Conservation (phyloP, 2,888 invertebrate genomes). For the Arctia plantaginis region DNA sequence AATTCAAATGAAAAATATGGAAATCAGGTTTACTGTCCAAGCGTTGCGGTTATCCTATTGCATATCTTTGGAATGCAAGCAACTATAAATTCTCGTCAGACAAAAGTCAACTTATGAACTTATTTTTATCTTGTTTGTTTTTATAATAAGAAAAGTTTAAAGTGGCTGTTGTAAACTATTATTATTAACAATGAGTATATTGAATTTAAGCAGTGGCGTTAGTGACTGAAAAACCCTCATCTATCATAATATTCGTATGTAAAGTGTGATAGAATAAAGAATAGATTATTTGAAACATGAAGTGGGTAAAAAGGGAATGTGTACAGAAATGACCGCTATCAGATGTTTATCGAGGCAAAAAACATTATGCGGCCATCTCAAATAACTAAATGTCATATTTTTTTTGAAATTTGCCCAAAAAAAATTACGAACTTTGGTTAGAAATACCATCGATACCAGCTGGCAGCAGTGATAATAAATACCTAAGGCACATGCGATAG, state of each 20-base stretch:
- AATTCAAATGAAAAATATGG: conserved; percentile 48
- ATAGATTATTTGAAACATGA: no score
- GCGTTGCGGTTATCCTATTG: conserved; percentile 27
- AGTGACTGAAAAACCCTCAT: neutral
- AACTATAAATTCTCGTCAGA: conserved; percentile 26
- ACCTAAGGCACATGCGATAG: no score
- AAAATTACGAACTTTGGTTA: no score
- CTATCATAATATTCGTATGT: neutral
- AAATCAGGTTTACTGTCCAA: conserved; percentile 37
- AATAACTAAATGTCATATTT: neutral
- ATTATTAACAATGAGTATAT: neutral
- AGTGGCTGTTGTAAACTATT: neutral
- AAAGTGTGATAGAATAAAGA: no score
- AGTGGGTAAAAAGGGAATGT: no score
- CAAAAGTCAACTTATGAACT: neutral
- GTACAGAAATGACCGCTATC: neutral
- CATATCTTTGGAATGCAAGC: conserved; percentile 41
- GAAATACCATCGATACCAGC: no score
- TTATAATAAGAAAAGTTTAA: neutral
- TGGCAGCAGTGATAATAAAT: no score
- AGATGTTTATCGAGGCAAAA: neutral
- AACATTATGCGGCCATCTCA: no score
- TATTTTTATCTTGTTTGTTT: neutral
- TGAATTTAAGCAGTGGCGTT: neutral
- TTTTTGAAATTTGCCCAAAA: no score